These are phyloP conservation scores for Cavia aperea DNA, from an alignment of 2,113 vertebrate species.

Conservation along the genomic window DNA sequence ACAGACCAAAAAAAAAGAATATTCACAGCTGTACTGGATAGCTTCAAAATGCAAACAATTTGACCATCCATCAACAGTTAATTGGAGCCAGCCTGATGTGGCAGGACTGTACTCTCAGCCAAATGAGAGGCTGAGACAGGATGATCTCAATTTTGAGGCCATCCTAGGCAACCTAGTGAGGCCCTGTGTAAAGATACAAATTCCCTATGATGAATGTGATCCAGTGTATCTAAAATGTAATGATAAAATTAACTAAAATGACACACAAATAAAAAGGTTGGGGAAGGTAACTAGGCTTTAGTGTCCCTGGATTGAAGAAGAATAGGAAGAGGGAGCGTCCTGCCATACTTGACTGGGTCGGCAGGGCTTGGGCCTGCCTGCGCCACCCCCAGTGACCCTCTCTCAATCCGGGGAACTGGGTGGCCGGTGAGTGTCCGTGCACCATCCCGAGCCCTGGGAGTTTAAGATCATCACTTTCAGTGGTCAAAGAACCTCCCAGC, in stretches of 20 bases:
- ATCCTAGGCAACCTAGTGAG: neutral
- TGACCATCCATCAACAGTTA: neutral
- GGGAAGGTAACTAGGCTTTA: neutral
- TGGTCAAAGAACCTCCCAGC: too few species aligned
- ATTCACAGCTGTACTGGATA: neutral
- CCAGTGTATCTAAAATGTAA: neutral
- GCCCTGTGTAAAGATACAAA: neutral
- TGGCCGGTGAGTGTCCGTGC: too few species aligned
- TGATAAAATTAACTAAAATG: neutral
- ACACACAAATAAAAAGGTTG: neutral
- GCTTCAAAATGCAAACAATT: neutral
- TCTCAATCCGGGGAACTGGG: too few species aligned
- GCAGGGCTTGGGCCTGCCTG: too few species aligned
- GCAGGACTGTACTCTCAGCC: neutral
- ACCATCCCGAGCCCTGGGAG: too few species aligned
- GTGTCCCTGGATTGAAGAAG: neutral
- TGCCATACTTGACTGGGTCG: too few species aligned
- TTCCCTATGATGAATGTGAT: too few species aligned
- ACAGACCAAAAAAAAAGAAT: neutral
- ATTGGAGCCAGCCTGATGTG: neutral
- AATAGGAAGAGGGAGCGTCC: neutral
- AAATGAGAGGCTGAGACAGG: neutral
- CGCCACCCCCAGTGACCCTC: too few species aligned
- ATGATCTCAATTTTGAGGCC: neutral
- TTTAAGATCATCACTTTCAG: too few species aligned